These are phyloP conservation scores for Mallotus villosus DNA, from an alignment of 2,797 vertebrate genomes.

Conservation along the genomic window DNA sequence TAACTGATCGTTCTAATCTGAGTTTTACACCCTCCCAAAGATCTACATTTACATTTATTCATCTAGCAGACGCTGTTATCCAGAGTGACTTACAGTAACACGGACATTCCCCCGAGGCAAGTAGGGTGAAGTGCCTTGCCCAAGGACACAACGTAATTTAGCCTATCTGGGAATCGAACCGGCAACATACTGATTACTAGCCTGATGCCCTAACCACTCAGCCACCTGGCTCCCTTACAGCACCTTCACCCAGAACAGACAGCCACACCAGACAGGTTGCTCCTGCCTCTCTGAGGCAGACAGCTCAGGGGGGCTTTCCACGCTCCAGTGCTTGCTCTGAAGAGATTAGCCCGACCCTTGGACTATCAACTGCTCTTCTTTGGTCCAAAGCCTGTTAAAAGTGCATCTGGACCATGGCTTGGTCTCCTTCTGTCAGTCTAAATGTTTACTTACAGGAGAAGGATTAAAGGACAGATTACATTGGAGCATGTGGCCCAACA, in stretches of 20 bases:
- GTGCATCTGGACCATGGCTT: constrained; percentile 43
- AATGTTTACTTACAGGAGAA: constrained; percentile 38
- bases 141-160: too few relatives aligned
- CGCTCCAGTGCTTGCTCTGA: constrained; percentile 31
- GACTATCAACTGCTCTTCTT: constrained; percentile 22
- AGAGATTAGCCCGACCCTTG: constrained; percentile 50
- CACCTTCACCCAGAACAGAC: constrained; percentile 31
- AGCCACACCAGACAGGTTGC: constrained; percentile 47
- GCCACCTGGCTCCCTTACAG: neutral
- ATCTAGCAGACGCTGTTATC: too few relatives aligned
- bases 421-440: constrained; percentile 42
- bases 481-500: neutral
- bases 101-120: too few relatives aligned
- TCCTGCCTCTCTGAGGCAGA: neutral
- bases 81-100: too few relatives aligned
- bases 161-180: too few relatives aligned
- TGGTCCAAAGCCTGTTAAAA: constrained; percentile 43
- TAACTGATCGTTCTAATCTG: constrained; percentile 37
- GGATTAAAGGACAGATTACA: constrained; percentile 11
- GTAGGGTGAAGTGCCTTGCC: too few relatives aligned
- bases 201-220: too few relatives aligned
- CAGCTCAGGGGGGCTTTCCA: neutral
- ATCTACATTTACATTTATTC: too few relatives aligned
- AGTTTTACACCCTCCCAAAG: too few relatives aligned
- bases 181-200: too few relatives aligned